Evolutionary conservation across 2,888 invertebrate species (phyloP).

Genomic region (Scelioninae gen. 2): DNA sequence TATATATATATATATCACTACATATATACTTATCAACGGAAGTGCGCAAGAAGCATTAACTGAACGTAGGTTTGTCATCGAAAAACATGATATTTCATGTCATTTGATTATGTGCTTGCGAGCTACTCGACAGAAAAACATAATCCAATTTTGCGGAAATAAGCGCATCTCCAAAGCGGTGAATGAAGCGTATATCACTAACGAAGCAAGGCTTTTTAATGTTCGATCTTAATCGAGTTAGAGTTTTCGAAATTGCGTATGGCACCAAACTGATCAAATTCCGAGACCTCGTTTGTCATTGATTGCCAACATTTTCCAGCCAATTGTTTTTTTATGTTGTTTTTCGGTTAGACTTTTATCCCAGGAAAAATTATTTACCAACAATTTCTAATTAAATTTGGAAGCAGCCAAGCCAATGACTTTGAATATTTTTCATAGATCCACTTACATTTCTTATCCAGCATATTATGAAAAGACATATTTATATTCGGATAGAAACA

Average conservation of each 20-base stretch:
- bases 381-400: constrained; percentile 18
- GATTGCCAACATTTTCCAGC: constrained; percentile 25
- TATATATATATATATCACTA: too few relatives aligned
- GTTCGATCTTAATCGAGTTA: constrained; percentile 49
- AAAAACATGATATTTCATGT: constrained; percentile 38
- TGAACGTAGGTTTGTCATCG: constrained; percentile 30
- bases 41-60: constrained; percentile 25
- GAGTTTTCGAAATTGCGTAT: constrained; percentile 36
- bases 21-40: constrained; percentile 26
- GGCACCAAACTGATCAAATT: constrained; percentile 37
- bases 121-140: constrained; percentile 23
- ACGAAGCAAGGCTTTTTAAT: constrained; percentile 50
- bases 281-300: constrained; percentile 41
- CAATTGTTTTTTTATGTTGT: constrained; percentile 35
- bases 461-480: too few relatives aligned
- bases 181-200: constrained; percentile 46
- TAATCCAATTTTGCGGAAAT: constrained; percentile 43
- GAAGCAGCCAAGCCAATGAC: constrained; percentile 23
- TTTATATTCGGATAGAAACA: too few relatives aligned
- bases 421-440: too few relatives aligned
- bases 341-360: neutral
- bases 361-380: neutral
- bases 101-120: constrained; percentile 38
- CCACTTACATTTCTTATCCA: too few relatives aligned
- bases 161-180: constrained; percentile 31